These are phyloP conservation scores for Platycercus adscitus DNA, from an alignment of 2,113 vertebrate genomes.

Conservation along the genomic window DNA sequence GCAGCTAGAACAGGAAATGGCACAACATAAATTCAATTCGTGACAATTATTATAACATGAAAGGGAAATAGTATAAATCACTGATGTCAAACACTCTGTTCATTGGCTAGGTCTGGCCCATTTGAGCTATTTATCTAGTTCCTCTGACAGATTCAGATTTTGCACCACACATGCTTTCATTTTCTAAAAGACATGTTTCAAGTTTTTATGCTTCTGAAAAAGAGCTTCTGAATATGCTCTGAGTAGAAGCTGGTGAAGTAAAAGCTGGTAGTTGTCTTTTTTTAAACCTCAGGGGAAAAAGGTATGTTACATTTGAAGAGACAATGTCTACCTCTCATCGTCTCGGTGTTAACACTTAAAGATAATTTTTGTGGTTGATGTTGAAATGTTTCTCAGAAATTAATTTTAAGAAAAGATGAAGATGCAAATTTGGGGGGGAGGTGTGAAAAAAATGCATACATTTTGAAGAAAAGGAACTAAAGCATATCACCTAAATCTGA, in stretches of 20 bases:
- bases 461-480: background rate
- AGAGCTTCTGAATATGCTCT: conserved; percentile 32
- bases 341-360: background rate
- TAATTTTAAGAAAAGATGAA: background rate
- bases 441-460: background rate
- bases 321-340: background rate
- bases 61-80: conserved; percentile 71
- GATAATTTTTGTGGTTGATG: background rate
- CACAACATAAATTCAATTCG: conserved; percentile 67
- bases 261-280: background rate
- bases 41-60: conserved; percentile 74
- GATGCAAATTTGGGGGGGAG: background rate
- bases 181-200: conserved; percentile 34
- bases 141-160: conserved; percentile 42
- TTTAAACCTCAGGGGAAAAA: background rate
- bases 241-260: background rate
- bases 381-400: background rate
- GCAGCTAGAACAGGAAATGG: conserved; percentile 70
- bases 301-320: background rate
- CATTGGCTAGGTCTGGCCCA: conserved; percentile 50
- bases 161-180: conserved; percentile 45
- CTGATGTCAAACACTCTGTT: conserved; percentile 48
- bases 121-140: conserved; percentile 60
- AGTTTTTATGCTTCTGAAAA: conserved; percentile 42
- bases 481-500: background rate